These are phyloP conservation scores for Cybosia mesomella DNA, from an alignment of 2,888 invertebrate genomes.

Conservation along the genomic window DNA sequence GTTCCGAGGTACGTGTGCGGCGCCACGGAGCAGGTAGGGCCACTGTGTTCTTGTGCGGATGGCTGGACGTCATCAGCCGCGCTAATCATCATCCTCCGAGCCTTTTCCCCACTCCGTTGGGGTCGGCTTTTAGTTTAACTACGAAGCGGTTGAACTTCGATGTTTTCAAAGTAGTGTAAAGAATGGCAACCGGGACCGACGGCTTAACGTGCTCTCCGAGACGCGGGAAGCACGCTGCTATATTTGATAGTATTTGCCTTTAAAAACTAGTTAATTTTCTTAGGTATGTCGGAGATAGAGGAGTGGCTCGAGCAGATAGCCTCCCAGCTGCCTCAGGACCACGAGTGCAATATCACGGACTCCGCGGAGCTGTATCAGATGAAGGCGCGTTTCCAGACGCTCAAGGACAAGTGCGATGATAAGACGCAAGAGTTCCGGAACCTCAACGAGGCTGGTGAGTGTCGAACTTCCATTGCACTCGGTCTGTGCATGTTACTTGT, in stretches of 20 bases:
- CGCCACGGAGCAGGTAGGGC: too few relatives aligned
- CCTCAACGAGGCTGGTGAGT: conserved; percentile 89
- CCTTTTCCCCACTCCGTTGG: too few relatives aligned
- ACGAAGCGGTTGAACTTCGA: too few relatives aligned
- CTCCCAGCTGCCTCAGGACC: conserved; percentile 87
- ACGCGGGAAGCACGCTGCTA: too few relatives aligned
- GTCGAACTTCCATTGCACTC: background rate
- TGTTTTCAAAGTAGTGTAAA: too few relatives aligned
- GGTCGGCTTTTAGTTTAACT: too few relatives aligned
- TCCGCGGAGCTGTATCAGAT: conserved; percentile 91
- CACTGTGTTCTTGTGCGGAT: too few relatives aligned
- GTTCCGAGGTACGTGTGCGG: conserved; percentile 40
- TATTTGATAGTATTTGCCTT: background rate
- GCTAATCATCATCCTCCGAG: too few relatives aligned
- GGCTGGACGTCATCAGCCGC: conserved; percentile 84
- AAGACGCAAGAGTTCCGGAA: conserved; percentile 89
- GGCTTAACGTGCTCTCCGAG: too few relatives aligned
- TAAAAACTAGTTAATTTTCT: background rate
- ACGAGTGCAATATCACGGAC: conserved; percentile 87
- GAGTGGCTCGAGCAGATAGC: conserved; percentile 89
- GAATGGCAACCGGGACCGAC: too few relatives aligned
- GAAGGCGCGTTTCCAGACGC: conserved; percentile 89
- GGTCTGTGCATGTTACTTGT: too few relatives aligned
- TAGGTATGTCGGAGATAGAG: conserved; percentile 70
- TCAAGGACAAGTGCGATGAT: conserved; percentile 91